Evolutionary conservation across 2,797 vertebrate genomes (phyloP).

Genomic region (Synaphobranchus kaupii): DNA sequence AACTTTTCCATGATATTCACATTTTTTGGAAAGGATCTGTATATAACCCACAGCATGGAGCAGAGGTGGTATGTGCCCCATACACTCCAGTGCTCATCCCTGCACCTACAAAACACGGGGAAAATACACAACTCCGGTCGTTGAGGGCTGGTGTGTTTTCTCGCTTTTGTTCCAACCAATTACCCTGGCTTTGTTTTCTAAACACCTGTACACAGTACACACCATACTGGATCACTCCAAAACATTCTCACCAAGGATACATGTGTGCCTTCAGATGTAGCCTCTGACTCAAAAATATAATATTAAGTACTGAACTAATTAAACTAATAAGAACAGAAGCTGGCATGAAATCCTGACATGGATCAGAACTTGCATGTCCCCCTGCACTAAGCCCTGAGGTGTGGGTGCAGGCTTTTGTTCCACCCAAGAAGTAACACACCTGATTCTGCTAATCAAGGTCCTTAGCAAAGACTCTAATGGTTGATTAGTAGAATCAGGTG

Average conservation of each 20-base stretch:
- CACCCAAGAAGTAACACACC: too few species aligned
- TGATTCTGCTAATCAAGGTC: too few species aligned
- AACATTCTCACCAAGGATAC: not conserved
- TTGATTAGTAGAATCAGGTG: too few species aligned
- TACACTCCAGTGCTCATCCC: not conserved
- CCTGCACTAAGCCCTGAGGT: not conserved
- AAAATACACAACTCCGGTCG: not conserved
- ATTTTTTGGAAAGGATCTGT: too few species aligned
- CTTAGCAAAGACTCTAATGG: too few species aligned
- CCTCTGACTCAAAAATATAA: not conserved
- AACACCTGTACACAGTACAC: too few species aligned
- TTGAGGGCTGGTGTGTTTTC: too few species aligned
- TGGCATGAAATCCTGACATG: not conserved
- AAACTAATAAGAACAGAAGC: not conserved
- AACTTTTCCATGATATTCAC: too few species aligned
- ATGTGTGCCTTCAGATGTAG: not conserved
- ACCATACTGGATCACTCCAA: not conserved
- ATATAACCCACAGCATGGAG: not conserved
- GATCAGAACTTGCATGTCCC: not conserved
- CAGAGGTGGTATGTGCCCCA: not conserved
- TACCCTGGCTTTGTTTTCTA: too few species aligned
- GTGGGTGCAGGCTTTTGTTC: too few species aligned
- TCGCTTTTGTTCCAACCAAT: too few species aligned
- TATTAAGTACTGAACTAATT: not conserved
- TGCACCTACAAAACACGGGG: not conserved